These are phyloP conservation scores for Notarius lentiginosus DNA, from an alignment of 2,113 vertebrate genomes.

Conservation along the genomic window DNA sequence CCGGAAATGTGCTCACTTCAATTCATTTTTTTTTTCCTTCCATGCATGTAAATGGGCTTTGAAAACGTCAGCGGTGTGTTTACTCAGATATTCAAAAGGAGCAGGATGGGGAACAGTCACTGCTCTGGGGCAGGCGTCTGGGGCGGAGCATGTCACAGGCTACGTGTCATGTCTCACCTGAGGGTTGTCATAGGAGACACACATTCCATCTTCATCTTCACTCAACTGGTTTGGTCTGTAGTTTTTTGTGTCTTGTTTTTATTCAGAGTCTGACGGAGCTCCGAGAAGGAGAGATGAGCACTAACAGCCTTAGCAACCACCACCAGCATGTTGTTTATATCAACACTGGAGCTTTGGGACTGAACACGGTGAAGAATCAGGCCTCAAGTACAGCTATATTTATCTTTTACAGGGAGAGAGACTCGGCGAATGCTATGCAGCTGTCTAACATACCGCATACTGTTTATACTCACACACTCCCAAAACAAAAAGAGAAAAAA, in stretches of 20 bases:
- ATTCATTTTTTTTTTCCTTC: neutral
- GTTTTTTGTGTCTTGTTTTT: neutral
- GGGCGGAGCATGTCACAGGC: neutral
- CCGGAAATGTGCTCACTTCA: neutral
- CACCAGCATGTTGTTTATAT: slow-evolving; percentile 48
- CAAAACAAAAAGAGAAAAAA: slow-evolving; percentile 5
- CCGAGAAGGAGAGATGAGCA: neutral
- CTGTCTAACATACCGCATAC: slow-evolving; percentile 23
- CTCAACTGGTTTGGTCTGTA: neutral
- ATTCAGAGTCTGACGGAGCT: neutral
- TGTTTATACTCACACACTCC: neutral
- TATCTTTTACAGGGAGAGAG: slow-evolving; percentile 23
- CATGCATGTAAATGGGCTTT: slow-evolving; percentile 1
- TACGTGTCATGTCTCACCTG: neutral
- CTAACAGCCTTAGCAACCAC: slow-evolving; percentile 40
- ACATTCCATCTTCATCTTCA: neutral
- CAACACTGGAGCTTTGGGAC: slow-evolving; percentile 37
- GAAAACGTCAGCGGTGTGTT: neutral
- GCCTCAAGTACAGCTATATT: slow-evolving; percentile 38
- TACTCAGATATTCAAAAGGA: neutral
- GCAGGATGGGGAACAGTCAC: neutral
- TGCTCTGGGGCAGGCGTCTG: neutral
- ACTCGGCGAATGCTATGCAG: neutral
- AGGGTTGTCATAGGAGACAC: neutral
- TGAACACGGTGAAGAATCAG: slow-evolving; percentile 22